phyloP scores from a whole-genome alignment of 2,888 invertebrate species.

The Rhingia rostrata region DNA sequence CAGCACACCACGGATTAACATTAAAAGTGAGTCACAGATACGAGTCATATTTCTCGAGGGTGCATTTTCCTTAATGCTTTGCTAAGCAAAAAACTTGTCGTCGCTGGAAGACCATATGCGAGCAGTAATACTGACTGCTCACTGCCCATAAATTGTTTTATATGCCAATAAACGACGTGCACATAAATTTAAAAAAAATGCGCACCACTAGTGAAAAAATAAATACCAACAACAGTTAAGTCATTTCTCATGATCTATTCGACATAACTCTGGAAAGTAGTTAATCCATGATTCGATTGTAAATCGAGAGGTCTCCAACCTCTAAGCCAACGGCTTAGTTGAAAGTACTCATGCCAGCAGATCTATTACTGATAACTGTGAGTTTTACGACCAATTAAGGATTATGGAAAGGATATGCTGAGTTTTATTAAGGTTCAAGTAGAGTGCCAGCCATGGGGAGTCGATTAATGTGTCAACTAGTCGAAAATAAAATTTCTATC shows the following conservation, averaged over 20 bases:
- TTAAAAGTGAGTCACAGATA: slow-evolving; percentile 43
- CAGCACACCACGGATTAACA: slow-evolving; percentile 38
- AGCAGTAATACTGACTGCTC: not conserved
- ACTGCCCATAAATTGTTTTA: slow-evolving; percentile 4
- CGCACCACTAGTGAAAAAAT: not conserved
- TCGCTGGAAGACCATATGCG: not conserved
- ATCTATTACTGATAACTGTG: slow-evolving; percentile 23
- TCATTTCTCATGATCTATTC: slow-evolving; percentile 13
- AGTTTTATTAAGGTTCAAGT: slow-evolving; percentile 10
- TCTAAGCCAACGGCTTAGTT: slow-evolving; percentile 21
- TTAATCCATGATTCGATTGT: not conserved
- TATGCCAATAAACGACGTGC: slow-evolving; percentile 31
- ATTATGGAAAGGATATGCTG: slow-evolving; percentile 44
- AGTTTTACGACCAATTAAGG: slow-evolving; percentile 63
- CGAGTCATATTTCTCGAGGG: slow-evolving; percentile 20
- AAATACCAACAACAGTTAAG: not conserved
- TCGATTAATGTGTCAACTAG: slow-evolving; percentile 6
- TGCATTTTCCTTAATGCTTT: not conserved
- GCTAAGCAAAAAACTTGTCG: not conserved
- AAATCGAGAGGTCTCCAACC: slow-evolving; percentile 10
- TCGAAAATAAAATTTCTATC: not conserved
- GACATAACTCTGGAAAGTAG: slow-evolving; percentile 12
- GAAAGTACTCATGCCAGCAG: slow-evolving; percentile 13
- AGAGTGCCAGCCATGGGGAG: not conserved
- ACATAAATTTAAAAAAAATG: slow-evolving; percentile 27